phyloP scores from a whole-genome alignment of 2,797 vertebrate genomes.

The Pogonophryne albipinna region DNA sequence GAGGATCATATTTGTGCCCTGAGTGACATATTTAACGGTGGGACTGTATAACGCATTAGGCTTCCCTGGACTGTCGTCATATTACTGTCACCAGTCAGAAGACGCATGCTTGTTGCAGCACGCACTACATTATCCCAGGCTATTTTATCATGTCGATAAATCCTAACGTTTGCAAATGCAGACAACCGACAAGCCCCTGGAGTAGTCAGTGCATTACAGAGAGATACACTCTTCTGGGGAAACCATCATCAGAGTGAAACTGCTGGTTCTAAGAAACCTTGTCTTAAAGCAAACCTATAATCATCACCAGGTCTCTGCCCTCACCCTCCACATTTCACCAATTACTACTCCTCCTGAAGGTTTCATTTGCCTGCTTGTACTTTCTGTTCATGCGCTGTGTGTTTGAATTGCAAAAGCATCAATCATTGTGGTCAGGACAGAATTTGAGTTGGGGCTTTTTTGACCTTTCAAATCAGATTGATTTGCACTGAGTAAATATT shows the following conservation, averaged over 20 bases:
- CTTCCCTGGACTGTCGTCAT: conserved; percentile 34
- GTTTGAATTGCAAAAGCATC: conserved; percentile 21
- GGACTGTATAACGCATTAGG: conserved; percentile 65
- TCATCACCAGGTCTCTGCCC: conserved; percentile 23
- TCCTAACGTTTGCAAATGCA: conserved; percentile 3
- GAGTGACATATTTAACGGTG: conserved; percentile 63
- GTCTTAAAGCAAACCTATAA: conserved; percentile 22
- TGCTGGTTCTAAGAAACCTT: conserved; percentile 18
- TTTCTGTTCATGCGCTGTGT: not conserved
- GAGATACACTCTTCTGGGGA: not conserved
- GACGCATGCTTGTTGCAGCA: conserved; percentile 13
- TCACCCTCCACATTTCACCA: conserved; percentile 9
- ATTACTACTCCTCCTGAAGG: conserved; percentile 22
- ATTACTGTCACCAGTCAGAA: conserved; percentile 41
- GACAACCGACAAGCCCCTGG: not conserved
- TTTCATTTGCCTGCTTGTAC: not conserved
- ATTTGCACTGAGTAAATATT: not conserved
- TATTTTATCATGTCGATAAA: conserved; percentile 49
- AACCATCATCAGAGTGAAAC: conserved; percentile 27
- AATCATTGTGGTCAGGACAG: conserved; percentile 7
- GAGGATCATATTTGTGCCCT: conserved; percentile 63
- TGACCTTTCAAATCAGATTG: conserved; percentile 1
- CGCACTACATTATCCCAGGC: not conserved
- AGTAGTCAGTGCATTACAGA: not conserved
- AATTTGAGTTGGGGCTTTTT: not conserved